These are phyloP conservation scores for Conger conger DNA, from an alignment of 2,113 vertebrate genomes.

Conservation along the genomic window DNA sequence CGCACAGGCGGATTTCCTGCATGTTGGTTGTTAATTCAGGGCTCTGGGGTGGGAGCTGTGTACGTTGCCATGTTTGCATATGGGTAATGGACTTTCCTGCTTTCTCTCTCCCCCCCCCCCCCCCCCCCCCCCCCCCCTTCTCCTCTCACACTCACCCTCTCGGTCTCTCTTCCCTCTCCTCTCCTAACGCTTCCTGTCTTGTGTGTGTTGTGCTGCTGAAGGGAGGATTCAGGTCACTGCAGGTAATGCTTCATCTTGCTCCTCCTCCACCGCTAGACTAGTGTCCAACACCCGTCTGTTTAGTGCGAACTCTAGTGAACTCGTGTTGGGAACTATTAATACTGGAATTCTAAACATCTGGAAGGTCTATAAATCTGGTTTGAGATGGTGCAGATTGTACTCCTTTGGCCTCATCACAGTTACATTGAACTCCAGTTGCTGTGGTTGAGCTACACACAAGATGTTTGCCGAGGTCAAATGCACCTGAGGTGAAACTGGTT, in stretches of 20 bases:
- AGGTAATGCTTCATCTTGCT: slow-evolving; percentile 75
- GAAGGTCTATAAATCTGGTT: neutral
- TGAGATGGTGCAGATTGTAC: neutral
- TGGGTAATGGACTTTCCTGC: slow-evolving; percentile 32
- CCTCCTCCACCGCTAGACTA: slow-evolving; percentile 12
- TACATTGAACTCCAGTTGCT: neutral
- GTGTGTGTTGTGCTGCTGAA: slow-evolving; percentile 79
- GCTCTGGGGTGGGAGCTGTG: slow-evolving; percentile 35
- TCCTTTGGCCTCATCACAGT: neutral
- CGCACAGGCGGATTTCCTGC: slow-evolving; percentile 35
- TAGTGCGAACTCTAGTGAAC: neutral
- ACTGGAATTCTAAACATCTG: neutral
- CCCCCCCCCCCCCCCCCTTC: slow-evolving; percentile 28
- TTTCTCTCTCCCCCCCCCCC: slow-evolving; percentile 45
- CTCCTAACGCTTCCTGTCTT: slow-evolving; percentile 60
- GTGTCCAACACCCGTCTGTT: neutral
- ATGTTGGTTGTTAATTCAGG: slow-evolving; percentile 53
- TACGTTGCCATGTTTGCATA: slow-evolving; percentile 46
- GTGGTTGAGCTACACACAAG: neutral
- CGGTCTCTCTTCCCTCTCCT: slow-evolving; percentile 64
- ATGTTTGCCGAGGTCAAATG: neutral
- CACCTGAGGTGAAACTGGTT: neutral
- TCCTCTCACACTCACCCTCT: neutral
- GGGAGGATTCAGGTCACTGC: slow-evolving; percentile 98
- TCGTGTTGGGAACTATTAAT: neutral